Evolutionary conservation across 2,113 vertebrate genomes (phyloP), one percentile per base, ranked within the genome.

Genomic region (Pterocles gutturalis): DNA sequence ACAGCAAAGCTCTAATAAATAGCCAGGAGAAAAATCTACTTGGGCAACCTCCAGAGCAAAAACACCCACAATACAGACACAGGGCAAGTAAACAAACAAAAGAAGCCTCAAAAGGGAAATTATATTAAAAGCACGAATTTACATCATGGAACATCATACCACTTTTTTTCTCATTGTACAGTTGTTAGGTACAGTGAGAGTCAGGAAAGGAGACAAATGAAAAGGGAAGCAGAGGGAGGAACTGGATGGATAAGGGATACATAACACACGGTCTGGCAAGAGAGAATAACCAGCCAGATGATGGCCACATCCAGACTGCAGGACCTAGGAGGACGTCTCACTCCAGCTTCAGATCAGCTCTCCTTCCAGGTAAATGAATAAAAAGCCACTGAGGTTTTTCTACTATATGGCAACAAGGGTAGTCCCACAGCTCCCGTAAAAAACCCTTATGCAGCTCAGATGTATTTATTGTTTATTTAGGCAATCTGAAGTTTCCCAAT

Each of bases 81-180:
- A 45, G 60, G 29, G n/a, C 54, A 61, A 71, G 57, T 31, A 64
- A 92, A 84, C 60, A 90, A 93, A 92, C 34, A 62, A 70, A 93
- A 87, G 51, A 67, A 81, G 20, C 12, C 29, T 84, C 43, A 58
- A 33, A 6, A 34, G 43, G 33, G 61, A 87, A 89, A 83, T 41
- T 33, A 20, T 31, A 81, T 67, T 67, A 64, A 45, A 93, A 78
- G 19, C 71, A 76, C 13, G 4, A 22, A 71, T 51, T 72, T 80
- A 62, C 31, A 82, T 41, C 62, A 73, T 2, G 25, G 36, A 95
- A 69, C 17, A 60, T 24, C 51, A 58, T 20, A 46, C 3, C 5
- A 16, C 29, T 62, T 70, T 66, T 76, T 60, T 58, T 33, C 55
- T 69, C 26, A 38, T 41, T 46, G 18, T 81, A 57, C 14, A 13